Evolutionary conservation across 2,113 vertebrate species (phyloP).

Genomic region (Nycticryphes semicollaris): DNA sequence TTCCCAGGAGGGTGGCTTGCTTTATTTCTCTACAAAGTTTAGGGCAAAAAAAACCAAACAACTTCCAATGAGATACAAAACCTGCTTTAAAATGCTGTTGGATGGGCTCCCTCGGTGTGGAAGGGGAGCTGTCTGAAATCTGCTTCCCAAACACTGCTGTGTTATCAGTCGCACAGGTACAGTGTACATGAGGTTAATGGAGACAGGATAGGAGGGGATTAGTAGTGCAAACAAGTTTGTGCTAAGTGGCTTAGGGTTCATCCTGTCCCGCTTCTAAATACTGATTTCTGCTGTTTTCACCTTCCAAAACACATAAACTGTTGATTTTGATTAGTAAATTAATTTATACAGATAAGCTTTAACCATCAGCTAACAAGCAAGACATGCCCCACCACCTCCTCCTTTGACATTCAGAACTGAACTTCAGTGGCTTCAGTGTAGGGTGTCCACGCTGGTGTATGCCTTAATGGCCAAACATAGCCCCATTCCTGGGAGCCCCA

Average conservation of each 20-base stretch:
- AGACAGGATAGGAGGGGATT: constrained; percentile 27
- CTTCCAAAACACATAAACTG: constrained; percentile 47
- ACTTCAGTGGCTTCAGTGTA: not conserved
- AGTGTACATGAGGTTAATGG: not conserved
- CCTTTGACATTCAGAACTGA: constrained; percentile 42
- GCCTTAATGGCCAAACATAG: not conserved
- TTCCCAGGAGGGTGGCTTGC: not conserved
- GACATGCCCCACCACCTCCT: not conserved
- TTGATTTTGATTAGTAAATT: constrained; percentile 37
- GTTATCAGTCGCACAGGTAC: constrained; percentile 34
- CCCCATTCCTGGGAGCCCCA: not conserved
- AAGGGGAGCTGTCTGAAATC: not conserved
- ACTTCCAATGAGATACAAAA: not conserved
- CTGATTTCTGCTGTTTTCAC: not conserved
- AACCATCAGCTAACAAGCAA: constrained; percentile 3
- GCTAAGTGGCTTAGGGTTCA: constrained; percentile 61
- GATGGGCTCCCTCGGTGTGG: not conserved
- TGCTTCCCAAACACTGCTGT: not conserved
- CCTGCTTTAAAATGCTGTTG: not conserved
- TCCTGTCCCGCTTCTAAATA: constrained; percentile 30
- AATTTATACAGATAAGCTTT: constrained; percentile 44
- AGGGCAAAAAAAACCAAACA: not conserved
- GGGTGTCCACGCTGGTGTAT: not conserved
- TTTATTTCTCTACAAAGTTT: constrained; percentile 10
- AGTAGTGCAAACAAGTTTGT: constrained; percentile 44